Conservation (phyloP, 2,888 invertebrate species). For the Aphodius sticticus region DNA sequence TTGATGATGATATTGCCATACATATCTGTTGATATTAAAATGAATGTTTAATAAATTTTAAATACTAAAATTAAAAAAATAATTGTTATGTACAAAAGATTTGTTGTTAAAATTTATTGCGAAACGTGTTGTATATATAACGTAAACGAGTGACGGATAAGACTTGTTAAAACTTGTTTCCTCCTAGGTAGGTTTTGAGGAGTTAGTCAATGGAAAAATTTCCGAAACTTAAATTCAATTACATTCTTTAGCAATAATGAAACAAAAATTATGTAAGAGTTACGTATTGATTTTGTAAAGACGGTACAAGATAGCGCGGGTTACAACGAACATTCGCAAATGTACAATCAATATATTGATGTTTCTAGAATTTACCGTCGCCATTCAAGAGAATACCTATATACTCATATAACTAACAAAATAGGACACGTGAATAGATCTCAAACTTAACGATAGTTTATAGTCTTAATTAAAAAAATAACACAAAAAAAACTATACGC, state of each 20-base stretch:
- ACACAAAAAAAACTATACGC: not conserved
- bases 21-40: slow-evolving; percentile 18
- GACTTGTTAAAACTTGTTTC: slow-evolving; percentile 19
- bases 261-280: slow-evolving; percentile 4
- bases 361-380: not conserved
- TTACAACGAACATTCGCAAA: not conserved
- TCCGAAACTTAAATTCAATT: slow-evolving; percentile 30
- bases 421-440: not conserved
- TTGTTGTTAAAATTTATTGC: slow-evolving; percentile 20
- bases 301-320: not conserved
- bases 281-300: slow-evolving; percentile 11
- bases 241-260: slow-evolving; percentile 37
- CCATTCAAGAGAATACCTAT: slow-evolving; percentile 5
- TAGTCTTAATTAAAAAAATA: not conserved
- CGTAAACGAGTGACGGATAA: not conserved
- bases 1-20: slow-evolving; percentile 18
- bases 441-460: not conserved
- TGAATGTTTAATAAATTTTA: slow-evolving; percentile 8
- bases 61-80: slow-evolving; percentile 14
- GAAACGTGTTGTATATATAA: slow-evolving; percentile 17
- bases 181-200: slow-evolving; percentile 12
- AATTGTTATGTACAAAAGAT: slow-evolving; percentile 22
- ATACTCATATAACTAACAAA: not conserved
- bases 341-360: not conserved
- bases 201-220: slow-evolving; percentile 32